A percentile compares a stretch with the other conserved stretches of the same genome.
phyloP scores from a whole-genome alignment of 1,140 invertebrate species.

The Drosophila navojoa region DNA sequence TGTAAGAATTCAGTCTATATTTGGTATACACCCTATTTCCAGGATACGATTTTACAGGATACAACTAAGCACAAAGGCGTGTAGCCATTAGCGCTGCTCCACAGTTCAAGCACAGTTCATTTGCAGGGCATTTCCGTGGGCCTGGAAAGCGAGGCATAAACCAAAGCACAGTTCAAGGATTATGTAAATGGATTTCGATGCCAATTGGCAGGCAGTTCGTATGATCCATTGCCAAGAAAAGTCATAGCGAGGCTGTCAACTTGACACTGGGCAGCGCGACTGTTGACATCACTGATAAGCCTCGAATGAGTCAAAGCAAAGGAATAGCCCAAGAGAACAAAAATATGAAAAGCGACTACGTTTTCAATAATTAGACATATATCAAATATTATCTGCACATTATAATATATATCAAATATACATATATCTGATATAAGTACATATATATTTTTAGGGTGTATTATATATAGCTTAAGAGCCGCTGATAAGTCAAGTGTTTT shows the following conservation, averaged over 20 bases:
- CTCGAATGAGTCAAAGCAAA: neutral
- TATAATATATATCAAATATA: neutral
- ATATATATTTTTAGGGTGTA: constrained; percentile 3
- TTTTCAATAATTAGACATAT: neutral
- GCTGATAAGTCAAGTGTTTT: constrained; percentile 18
- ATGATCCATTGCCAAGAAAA: neutral
- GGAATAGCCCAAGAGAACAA: neutral
- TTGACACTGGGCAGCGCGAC: neutral
- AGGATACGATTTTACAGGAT: neutral
- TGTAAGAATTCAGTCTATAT: no score
- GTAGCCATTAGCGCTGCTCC: constrained; percentile 10
- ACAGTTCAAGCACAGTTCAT: neutral
- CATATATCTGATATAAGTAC: neutral
- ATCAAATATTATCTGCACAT: neutral
- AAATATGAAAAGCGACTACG: neutral
- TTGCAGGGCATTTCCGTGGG: neutral
- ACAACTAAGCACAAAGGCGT: constrained; percentile 23
- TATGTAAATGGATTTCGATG: neutral
- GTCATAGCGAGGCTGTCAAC: neutral
- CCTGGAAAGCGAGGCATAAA: neutral
- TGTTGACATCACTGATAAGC: constrained; percentile 2
- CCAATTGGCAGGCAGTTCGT: constrained; percentile 4
- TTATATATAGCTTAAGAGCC: constrained; percentile 12
- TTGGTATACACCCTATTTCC: no score
- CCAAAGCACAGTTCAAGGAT: neutral